Evolutionary conservation across 2,113 vertebrate species (phyloP).

Genomic region (Thinocorus orbignyianus): DNA sequence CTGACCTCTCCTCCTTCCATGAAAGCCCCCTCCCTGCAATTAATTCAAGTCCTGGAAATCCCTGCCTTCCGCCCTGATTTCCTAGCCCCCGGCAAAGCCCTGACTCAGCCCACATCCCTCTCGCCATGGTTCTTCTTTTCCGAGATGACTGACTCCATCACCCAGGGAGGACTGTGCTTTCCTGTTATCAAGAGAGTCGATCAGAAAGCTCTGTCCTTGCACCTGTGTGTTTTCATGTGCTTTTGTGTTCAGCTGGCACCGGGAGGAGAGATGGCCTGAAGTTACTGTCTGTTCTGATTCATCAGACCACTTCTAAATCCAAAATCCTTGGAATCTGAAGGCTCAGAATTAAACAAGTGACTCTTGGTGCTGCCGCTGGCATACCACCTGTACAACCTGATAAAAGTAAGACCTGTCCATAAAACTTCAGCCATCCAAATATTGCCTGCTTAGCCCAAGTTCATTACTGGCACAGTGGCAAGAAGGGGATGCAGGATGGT

Average conservation of each 20-base stretch:
- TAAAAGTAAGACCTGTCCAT: neutral
- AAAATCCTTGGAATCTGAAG: conserved; percentile 24
- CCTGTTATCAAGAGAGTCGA: neutral
- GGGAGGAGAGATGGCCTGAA: conserved; percentile 18
- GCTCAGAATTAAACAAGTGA: neutral
- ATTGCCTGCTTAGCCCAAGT: neutral
- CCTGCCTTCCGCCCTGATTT: neutral
- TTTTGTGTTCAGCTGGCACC: conserved; percentile 18
- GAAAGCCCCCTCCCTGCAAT: neutral
- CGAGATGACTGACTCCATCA: neutral
- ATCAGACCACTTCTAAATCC: neutral
- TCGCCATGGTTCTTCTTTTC: neutral
- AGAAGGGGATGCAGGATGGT: neutral
- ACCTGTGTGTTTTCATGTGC: neutral
- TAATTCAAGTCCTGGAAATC: conserved; percentile 1
- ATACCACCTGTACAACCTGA: neutral
- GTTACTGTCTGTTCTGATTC: conserved; percentile 42
- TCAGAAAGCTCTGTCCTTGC: neutral
- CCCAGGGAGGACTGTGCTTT: neutral
- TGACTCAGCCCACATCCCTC: neutral
- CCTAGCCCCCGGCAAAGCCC: neutral
- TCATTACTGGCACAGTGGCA: accelerated
- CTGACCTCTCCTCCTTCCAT: conserved; percentile 16
- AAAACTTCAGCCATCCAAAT: neutral
- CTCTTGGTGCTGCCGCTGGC: neutral